Evolutionary conservation across 2,797 vertebrate genomes (phyloP), one percentile per base, ranked within the genome.

Genomic region (Ataeniobius toweri): DNA sequence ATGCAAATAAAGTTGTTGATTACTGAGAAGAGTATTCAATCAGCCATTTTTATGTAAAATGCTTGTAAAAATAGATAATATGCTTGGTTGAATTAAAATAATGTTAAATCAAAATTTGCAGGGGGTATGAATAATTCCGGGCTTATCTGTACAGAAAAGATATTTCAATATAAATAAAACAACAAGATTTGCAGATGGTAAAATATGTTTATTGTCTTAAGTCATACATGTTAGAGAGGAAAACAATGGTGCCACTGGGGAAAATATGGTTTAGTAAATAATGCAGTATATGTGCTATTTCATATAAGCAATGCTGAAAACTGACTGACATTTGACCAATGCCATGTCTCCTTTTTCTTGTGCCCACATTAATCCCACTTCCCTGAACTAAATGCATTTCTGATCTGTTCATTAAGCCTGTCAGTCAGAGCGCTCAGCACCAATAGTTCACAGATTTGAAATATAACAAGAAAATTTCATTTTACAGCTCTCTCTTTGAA

Each of bases 251-350:
- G 41, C 68, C 77, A 81, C 71, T 53, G 80, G 77, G 80, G 77
- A 85, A 76, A 86, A 78, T 77, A 85, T 85, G 76, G 26, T 73
- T 77, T 58, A 84, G 80, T 88, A 85, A 90, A 92, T 88, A 91
- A 88, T 76, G 80, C 68, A 74, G 13, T 28, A 58, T 41, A 53
- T 67, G 79, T 90, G 84, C 80, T 83, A 83, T 90, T 93, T 92
- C 65, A 87, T 89, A 88, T 83, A 85, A 89, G 74, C 74, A 53
- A 83, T 80, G 74, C 86, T 75, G 55, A 36, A 72, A 76, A 78
- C 63, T 91, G 92, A 94, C 83, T 91, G 93, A 93, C 86, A 70
- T 89, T 91, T 93, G 92, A 91, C 93, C 92, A 90, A 77, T 89
- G 83, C 87, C 82, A 80, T 88, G 85, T 92, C 86, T 90, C 83